These are phyloP conservation scores for Orussus abietinus DNA, from an alignment of 1,140 invertebrate species.

Conservation along the genomic window DNA sequence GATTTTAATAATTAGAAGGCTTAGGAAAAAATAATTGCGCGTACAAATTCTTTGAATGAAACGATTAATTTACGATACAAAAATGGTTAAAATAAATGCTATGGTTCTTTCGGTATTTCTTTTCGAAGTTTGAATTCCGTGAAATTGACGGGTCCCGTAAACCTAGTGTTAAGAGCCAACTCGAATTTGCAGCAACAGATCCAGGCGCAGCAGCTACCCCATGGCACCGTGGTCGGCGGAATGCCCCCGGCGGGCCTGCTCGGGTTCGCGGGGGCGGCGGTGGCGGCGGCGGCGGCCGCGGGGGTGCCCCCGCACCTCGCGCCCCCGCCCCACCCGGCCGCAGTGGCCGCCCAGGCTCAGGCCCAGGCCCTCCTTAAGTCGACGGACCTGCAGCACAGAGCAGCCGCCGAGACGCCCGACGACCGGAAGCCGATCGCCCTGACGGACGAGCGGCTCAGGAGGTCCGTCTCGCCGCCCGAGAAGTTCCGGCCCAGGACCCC, in stretches of 20 bases:
- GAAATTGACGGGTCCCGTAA: too few species aligned
- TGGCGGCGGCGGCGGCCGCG: slow-evolving; percentile 38
- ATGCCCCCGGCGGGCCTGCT: slow-evolving; percentile 45
- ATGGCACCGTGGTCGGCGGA: slow-evolving; percentile 66
- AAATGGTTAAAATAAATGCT: too few species aligned
- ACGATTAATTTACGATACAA: too few species aligned
- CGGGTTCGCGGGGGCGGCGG: slow-evolving; percentile 46
- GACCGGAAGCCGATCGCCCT: slow-evolving; percentile 45
- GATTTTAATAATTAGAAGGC: too few species aligned
- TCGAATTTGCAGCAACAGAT: slow-evolving; percentile 79
- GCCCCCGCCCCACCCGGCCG: slow-evolving; percentile 36
- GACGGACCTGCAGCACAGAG: slow-evolving; percentile 41
- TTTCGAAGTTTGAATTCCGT: too few species aligned
- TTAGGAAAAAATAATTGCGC: too few species aligned
- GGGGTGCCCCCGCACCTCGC: slow-evolving; percentile 43
- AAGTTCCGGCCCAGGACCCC: slow-evolving; percentile 54
- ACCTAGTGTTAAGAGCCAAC: too few species aligned
- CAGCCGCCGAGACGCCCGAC: slow-evolving; percentile 41
- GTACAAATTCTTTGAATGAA: too few species aligned
- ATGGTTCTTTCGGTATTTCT: too few species aligned
- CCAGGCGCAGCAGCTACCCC: slow-evolving; percentile 82
- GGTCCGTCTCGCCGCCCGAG: slow-evolving; percentile 59
- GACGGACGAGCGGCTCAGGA: slow-evolving; percentile 44
- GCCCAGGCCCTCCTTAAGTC: slow-evolving; percentile 43
- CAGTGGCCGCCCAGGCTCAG: slow-evolving; percentile 36